phyloP scores from a whole-genome alignment of 2,888 invertebrate species.

The Oligia strigilis region DNA sequence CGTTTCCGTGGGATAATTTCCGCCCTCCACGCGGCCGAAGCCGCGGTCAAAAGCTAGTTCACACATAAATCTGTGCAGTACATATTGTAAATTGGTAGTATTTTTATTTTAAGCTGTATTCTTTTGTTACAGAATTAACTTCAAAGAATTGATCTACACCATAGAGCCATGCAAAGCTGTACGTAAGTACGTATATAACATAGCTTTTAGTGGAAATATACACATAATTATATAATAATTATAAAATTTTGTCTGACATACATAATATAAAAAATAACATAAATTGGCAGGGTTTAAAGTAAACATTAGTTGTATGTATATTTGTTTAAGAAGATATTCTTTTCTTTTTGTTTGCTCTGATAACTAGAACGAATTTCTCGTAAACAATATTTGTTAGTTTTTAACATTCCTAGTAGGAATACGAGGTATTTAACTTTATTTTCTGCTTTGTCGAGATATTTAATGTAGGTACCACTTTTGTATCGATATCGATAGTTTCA shows the following conservation, averaged over 20 bases:
- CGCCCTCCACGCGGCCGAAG: too few species aligned
- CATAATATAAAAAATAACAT: neutral
- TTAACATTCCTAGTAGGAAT: slow-evolving; percentile 40
- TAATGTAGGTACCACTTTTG: neutral
- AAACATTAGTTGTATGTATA: slow-evolving; percentile 34
- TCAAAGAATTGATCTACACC: slow-evolving; percentile 30
- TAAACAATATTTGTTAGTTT: slow-evolving; percentile 51
- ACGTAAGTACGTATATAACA: slow-evolving; percentile 17
- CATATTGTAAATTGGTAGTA: neutral
- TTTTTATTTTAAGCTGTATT: neutral
- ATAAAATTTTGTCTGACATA: slow-evolving; percentile 10
- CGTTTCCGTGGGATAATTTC: too few species aligned
- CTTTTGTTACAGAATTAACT: slow-evolving; percentile 43
- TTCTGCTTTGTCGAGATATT: neutral
- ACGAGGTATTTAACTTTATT: neutral
- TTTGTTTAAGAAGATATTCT: slow-evolving; percentile 21
- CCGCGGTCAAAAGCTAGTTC: too few species aligned
- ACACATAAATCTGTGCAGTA: too few species aligned
- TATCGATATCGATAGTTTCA: slow-evolving; percentile 11
- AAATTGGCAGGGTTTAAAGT: slow-evolving; percentile 60
- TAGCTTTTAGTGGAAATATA: slow-evolving; percentile 23
- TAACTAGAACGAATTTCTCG: slow-evolving; percentile 12
- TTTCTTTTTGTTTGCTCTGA: slow-evolving; percentile 26
- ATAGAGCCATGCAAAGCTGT: slow-evolving; percentile 6
- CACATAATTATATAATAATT: slow-evolving; percentile 36